Base-by-base conservation (phyloP, 2,797 vertebrate species). In the Chrysocyon brachyurus region DNA sequence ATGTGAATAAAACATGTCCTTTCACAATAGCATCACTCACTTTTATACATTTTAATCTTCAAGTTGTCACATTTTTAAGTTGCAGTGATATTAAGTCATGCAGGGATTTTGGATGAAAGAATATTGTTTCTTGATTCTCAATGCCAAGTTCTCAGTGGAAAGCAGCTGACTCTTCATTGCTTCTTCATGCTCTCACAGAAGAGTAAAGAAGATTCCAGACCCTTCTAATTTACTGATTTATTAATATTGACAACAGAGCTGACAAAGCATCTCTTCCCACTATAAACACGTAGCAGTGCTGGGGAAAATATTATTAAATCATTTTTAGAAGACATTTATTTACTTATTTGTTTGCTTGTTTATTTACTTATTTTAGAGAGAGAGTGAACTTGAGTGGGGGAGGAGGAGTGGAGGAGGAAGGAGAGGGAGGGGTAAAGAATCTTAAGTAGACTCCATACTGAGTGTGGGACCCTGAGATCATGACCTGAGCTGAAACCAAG, bases 61-160 rank as follows among this genome's bases (percentile, higher is more conserved):
- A 94, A 57, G 40, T 97, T 91, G 57, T 84, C 92, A 83, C 46
- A 87, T 73, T 85, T 95, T 87, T 57, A 59, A 95, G 85, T 93
- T 94, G 86, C 36, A 89, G 52, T 86, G n/a, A 77, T 87, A 61
- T 94, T 88, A 87, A 82, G 40, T 88, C 59, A 72, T 49, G 54
- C 24, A 72, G 61, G 36, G 22, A 94, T 87, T 94, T 86, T 24
- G 52, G 26, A 54, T 91, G 40, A 33, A 72, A 93, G 36, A 96
- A 73, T 90, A 75, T 64, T 93, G 85, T 77, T 77, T 33, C 57
- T 79, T 90, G 40, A 90, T 94, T 87, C 68, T 97, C 61, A 91
- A 2, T 63, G n/a, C 73, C 61, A n/a, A 33, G 8, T 75, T 93
- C 75, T 97, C 33, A 28, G n/a, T n/a, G 72, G 79, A 86, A 92